A percentile compares a stretch with the other conserved stretches of the same genome.
phyloP scores from a whole-genome alignment of 2,888 invertebrate species.

The Zeuzera pyrina region DNA sequence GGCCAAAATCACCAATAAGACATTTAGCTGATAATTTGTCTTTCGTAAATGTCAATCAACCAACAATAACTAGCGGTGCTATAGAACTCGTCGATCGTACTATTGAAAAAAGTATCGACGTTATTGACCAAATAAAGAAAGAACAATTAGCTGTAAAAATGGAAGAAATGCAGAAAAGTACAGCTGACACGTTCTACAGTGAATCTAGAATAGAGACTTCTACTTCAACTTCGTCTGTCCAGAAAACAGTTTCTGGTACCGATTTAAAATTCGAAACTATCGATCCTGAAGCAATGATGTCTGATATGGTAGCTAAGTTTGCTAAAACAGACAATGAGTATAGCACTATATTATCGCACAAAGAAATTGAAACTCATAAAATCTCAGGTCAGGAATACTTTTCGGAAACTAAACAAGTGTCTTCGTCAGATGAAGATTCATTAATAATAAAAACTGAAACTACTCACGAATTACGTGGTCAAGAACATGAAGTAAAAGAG shows the following conservation, averaged over 20 bases:
- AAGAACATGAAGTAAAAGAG: slow-evolving; percentile 65
- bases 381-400: slow-evolving; percentile 66
- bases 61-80: slow-evolving; percentile 68
- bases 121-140: slow-evolving; percentile 56
- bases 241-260: slow-evolving; percentile 46
- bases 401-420: slow-evolving; percentile 61
- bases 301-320: slow-evolving; percentile 57
- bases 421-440: slow-evolving; percentile 65
- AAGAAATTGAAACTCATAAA: slow-evolving; percentile 63
- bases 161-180: slow-evolving; percentile 53
- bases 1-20: slow-evolving; percentile 62
- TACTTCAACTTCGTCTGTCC: slow-evolving; percentile 57
- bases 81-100: slow-evolving; percentile 69
- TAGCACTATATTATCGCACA: slow-evolving; percentile 62
- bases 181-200: slow-evolving; percentile 52
- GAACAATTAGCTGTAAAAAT: slow-evolving; percentile 57
- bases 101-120: slow-evolving; percentile 56
- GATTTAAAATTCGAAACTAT: slow-evolving; percentile 55
- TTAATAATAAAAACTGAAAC: slow-evolving; percentile 62
- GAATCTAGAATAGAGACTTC: slow-evolving; percentile 58
- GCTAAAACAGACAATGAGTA: slow-evolving; percentile 39
- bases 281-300: slow-evolving; percentile 53
- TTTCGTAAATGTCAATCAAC: slow-evolving; percentile 66
- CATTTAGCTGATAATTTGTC: slow-evolving; percentile 60
- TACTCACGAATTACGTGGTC: slow-evolving; percentile 56